Evolutionary conservation across 2,888 invertebrate genomes (phyloP).

Genomic region (Tromatobia lineatoria): DNA sequence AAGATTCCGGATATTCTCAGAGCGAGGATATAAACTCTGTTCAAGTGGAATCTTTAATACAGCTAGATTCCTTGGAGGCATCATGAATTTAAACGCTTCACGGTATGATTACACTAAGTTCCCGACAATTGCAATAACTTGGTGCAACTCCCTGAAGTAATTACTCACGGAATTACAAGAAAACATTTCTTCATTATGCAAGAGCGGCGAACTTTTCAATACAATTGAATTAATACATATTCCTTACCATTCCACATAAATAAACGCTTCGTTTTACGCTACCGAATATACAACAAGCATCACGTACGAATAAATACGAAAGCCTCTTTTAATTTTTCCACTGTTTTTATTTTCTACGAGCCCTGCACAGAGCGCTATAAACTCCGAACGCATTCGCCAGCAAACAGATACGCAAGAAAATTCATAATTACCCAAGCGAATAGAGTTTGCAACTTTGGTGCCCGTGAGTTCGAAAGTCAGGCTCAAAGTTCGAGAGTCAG

Average conservation of each 20-base stretch:
- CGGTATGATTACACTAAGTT: conserved; percentile 37
- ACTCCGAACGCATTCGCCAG: conserved; percentile 7
- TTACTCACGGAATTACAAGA: conserved; percentile 13
- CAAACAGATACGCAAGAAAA: conserved; percentile 24
- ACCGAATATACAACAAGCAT: neutral
- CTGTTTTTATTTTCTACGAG: neutral
- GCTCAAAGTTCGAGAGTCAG: conserved; percentile 20
- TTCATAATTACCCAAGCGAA: conserved; percentile 47
- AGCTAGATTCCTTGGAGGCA: neutral
- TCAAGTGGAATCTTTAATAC: conserved; percentile 12
- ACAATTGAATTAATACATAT: neutral
- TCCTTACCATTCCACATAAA: neutral
- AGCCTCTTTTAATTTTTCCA: neutral
- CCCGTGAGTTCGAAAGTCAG: conserved; percentile 19
- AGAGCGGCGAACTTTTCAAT: neutral
- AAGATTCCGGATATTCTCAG: neutral
- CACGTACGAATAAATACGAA: neutral
- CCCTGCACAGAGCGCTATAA: neutral
- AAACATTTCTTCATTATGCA: conserved; percentile 11
- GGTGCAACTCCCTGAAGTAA: conserved; percentile 13
- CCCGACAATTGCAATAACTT: conserved; percentile 18
- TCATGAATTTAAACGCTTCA: conserved; percentile 24
- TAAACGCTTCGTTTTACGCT: neutral
- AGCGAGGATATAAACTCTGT: conserved; percentile 13
- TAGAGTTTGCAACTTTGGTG: conserved; percentile 23